A percentile compares a stretch with the other conserved stretches of the same genome.
Evolutionary conservation across 2,113 vertebrate genomes (phyloP).

Genomic region (Suricata suricatta): DNA sequence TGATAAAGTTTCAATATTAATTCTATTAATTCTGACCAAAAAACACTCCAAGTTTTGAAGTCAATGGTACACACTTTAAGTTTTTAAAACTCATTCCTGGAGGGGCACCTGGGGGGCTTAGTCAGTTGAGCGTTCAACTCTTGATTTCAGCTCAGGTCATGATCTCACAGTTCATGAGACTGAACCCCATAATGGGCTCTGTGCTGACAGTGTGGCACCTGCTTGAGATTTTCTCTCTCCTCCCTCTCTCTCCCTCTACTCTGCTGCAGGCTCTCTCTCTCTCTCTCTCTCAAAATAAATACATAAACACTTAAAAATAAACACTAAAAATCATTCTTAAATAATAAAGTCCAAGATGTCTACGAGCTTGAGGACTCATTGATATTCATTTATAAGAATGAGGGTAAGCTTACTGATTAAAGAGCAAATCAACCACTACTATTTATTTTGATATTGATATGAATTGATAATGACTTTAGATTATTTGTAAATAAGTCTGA

Average conservation of each 20-base stretch:
- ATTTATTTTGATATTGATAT: conserved; percentile 28
- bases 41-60: not conserved
- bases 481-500: conserved; percentile 26
- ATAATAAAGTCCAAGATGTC: not conserved
- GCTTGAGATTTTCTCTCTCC: too few relatives aligned
- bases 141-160: too few relatives aligned
- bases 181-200: too few relatives aligned
- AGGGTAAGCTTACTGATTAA: not conserved
- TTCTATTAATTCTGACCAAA: conserved; percentile 3
- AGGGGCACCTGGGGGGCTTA: too few relatives aligned
- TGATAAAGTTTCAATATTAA: conserved; percentile 22
- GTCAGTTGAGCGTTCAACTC: too few relatives aligned
- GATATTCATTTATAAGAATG: not conserved
- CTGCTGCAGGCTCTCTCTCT: too few relatives aligned
- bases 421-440: conserved; percentile 30
- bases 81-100: conserved; percentile 26
- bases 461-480: conserved; percentile 15
- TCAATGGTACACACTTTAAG: not conserved
- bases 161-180: too few relatives aligned
- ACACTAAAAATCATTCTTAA: conserved; percentile 17
- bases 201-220: too few relatives aligned
- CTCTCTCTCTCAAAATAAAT: too few relatives aligned
- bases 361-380: not conserved
- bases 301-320: too few relatives aligned
- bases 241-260: too few relatives aligned